Evolutionary conservation across 2,797 vertebrate species (phyloP).

Genomic region (Epinephelus awoara): DNA sequence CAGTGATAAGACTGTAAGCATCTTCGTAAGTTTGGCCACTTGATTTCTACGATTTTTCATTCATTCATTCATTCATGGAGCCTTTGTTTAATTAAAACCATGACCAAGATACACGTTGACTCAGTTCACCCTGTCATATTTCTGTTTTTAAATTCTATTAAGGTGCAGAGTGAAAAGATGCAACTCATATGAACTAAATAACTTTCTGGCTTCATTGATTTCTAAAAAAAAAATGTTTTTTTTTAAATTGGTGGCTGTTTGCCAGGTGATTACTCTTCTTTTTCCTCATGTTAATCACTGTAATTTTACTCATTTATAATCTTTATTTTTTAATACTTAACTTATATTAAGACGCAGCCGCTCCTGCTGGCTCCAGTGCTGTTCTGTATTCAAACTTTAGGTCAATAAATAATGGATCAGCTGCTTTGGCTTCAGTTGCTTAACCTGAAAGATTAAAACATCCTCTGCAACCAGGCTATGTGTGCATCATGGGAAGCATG

Average conservation of each 20-base stretch:
- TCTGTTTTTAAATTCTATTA: not conserved
- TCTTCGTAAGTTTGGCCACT: conserved; percentile 79
- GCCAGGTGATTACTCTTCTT: not conserved
- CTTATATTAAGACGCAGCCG: not conserved
- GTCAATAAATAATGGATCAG: conserved; percentile 72
- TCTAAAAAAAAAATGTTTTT: not conserved
- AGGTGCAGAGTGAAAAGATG: not conserved
- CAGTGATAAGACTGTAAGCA: conserved; percentile 92
- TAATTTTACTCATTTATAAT: not conserved
- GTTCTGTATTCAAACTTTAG: conserved; percentile 69
- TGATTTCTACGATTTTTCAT: conserved; percentile 40
- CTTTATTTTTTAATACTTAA: not conserved
- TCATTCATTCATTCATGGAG: not conserved
- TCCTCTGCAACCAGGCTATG: conserved; percentile 5
- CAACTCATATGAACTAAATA: not conserved
- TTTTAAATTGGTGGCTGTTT: not conserved
- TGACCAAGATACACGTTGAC: not conserved
- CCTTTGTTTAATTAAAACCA: not conserved
- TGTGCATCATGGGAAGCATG: conserved; percentile 10
- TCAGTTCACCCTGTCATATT: too few relatives aligned
- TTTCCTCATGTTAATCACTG: not conserved
- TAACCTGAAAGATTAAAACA: conserved; percentile 45
- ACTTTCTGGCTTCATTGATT: not conserved
- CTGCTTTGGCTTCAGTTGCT: conserved; percentile 69
- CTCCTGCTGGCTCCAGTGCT: conserved; percentile 29